Base-by-base conservation (phyloP, 2,888 invertebrate genomes). In the Bugula neritina region DNA sequence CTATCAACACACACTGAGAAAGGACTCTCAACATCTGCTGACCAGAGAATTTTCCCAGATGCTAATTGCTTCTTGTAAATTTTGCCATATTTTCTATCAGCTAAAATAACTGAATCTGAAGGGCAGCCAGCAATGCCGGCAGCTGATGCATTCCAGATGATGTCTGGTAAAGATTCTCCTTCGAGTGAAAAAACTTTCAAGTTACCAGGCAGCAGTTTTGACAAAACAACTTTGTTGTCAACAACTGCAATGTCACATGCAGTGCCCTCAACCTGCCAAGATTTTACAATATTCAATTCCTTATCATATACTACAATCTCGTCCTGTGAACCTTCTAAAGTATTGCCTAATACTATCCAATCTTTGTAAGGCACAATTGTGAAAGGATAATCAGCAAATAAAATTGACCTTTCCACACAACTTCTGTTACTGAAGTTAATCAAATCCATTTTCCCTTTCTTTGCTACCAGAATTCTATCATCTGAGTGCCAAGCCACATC, bases 221-320 rank as follows among this genome's bases (percentile, higher is more conserved):
- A 63, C 3, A 63, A 27, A 10, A 63, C 3, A 31, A 63, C 27
- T 27, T 63, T 27, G n/a, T 63, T 13, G 31, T 63, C 34, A 2
- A 27, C 63, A 27, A 63, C 27, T 10, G 63, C 27, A 63, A 63
- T 2, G 31, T 63, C 63, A 63, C 63, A 31, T 13, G 63, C 29
- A 31, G 13, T 27, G 29, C 27, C n/a, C 10, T 25, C 27, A 31
- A 31, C 63, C 10, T 10, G 5, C 63, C 63, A 63, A 3, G 13
- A 10, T 29, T 27, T 63, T 2, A 34, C 34, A 3, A 25, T 31
- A 13, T 31, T 17, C 21, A 25, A 63, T 5, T 63, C 63, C 2
- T 31, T n/a, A 31, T 63, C 34, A 13, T 17, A 63, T 13, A 27
- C 31, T 31, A 63, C 31, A 5, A 63, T 10, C 5, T 25, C 23